Evolutionary conservation across 2,888 invertebrate species (phyloP).

Genomic region (Imbricaverruca yamaguchii): DNA sequence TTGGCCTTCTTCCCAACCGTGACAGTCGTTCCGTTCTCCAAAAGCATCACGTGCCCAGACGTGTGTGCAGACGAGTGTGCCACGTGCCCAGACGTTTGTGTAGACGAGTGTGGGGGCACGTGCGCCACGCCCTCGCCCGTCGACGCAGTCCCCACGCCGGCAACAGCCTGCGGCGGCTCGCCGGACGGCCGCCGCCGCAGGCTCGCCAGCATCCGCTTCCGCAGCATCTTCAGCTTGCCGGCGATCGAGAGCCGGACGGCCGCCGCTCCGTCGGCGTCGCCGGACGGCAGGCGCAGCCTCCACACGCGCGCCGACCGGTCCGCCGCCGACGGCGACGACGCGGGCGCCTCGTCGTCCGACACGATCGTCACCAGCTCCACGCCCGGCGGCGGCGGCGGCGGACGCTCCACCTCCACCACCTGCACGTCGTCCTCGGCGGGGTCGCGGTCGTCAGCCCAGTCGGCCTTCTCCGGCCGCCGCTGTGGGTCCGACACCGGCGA

Average conservation of each 20-base stretch:
- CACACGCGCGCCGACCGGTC: background rate
- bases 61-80: too few species aligned
- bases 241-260: too few species aligned
- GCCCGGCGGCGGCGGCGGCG: slow-evolving; percentile 77
- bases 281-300: background rate
- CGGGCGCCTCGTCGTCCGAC: slow-evolving; percentile 47
- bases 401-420: slow-evolving; percentile 66
- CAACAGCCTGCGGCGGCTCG: too few species aligned
- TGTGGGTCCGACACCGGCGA: background rate
- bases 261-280: background rate
- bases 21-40: too few species aligned
- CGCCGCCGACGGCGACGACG: too few species aligned
- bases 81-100: too few species aligned
- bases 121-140: too few species aligned
- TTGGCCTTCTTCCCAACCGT: too few species aligned
- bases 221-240: background rate
- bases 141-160: too few species aligned
- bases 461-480: background rate
- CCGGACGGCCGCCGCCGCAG: background rate
- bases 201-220: background rate
- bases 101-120: too few species aligned
- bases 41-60: too few species aligned
- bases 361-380: slow-evolving; percentile 41
- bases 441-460: background rate
- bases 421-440: slow-evolving; percentile 76